phyloP scores from a whole-genome alignment of 2,888 invertebrate species.

The Philaethria dido region DNA sequence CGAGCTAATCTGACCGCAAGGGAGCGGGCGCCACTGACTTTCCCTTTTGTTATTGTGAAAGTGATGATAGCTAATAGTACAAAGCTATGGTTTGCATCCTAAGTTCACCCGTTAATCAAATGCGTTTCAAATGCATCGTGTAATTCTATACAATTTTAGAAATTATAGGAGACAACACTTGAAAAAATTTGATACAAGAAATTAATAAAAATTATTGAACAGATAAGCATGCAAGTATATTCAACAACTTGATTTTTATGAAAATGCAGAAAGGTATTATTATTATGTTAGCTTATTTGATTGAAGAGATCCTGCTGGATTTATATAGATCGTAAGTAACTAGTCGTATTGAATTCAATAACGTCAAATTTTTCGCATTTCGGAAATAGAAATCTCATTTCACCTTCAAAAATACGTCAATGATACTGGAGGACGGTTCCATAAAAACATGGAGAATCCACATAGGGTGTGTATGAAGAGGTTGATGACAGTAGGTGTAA shows the following conservation, averaged over 20 bases:
- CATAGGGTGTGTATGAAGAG: neutral
- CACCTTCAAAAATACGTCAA: neutral
- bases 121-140: conserved; percentile 37
- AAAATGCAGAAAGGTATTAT: too few species aligned
- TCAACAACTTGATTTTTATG: too few species aligned
- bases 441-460: neutral
- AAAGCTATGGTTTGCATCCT: conserved; percentile 68
- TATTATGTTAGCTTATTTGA: too few species aligned
- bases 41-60: conserved; percentile 82
- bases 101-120: conserved; percentile 54
- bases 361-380: too few species aligned
- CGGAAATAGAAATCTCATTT: too few species aligned
- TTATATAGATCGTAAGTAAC: too few species aligned
- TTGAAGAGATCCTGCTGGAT: too few species aligned
- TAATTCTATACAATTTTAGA: conserved; percentile 30
- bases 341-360: too few species aligned
- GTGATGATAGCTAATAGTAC: conserved; percentile 78
- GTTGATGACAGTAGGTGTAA: conserved; percentile 9
- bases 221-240: too few species aligned
- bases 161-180: neutral
- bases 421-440: neutral
- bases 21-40: conserved; percentile 77
- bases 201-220: too few species aligned
- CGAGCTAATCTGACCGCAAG: conserved; percentile 79
- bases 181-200: too few species aligned